A percentile compares a stretch with the other conserved stretches of the same genome.
Evolutionary conservation across 2,888 invertebrate genomes (phyloP).

Genomic region (Stenotaenia linearis): DNA sequence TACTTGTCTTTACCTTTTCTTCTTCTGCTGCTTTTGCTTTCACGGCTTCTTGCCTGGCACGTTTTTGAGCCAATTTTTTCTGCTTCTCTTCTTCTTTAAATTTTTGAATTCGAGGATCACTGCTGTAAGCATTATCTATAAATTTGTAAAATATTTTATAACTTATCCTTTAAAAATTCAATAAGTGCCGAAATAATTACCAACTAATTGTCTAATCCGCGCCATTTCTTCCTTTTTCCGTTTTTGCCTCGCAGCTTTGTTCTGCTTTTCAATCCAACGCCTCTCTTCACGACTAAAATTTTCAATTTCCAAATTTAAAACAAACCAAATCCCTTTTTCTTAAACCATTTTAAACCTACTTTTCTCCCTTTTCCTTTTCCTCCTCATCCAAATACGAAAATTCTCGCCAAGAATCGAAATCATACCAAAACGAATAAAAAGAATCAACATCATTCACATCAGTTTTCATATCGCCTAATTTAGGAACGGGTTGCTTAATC

Average conservation of each 20-base stretch:
- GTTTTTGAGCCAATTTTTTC: slow-evolving; percentile 77
- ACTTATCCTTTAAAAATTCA: too few relatives aligned
- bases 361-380: slow-evolving; percentile 95
- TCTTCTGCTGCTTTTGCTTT: slow-evolving; percentile 75
- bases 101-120: slow-evolving; percentile 85
- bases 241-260: slow-evolving; percentile 84
- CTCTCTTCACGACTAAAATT: slow-evolving; percentile 72
- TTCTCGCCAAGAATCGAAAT: slow-evolving; percentile 98
- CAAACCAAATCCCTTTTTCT: too few relatives aligned
- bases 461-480: slow-evolving; percentile 69
- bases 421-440: slow-evolving; percentile 94
- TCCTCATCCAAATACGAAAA: slow-evolving; percentile 98
- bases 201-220: slow-evolving; percentile 77
- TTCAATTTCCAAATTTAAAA: background rate
- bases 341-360: slow-evolving; percentile 45
- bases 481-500: slow-evolving; percentile 75
- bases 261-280: slow-evolving; percentile 97
- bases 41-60: slow-evolving; percentile 61
- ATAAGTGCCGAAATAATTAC: slow-evolving; percentile 44
- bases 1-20: slow-evolving; percentile 55
- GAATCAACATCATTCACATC: slow-evolving; percentile 77
- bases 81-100: slow-evolving; percentile 93
- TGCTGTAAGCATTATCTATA: slow-evolving; percentile 78
- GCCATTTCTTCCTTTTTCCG: slow-evolving; percentile 96
- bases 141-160: background rate